phyloP scores from a whole-genome alignment of 2,113 vertebrate genomes.

The Siniperca knerii region DNA sequence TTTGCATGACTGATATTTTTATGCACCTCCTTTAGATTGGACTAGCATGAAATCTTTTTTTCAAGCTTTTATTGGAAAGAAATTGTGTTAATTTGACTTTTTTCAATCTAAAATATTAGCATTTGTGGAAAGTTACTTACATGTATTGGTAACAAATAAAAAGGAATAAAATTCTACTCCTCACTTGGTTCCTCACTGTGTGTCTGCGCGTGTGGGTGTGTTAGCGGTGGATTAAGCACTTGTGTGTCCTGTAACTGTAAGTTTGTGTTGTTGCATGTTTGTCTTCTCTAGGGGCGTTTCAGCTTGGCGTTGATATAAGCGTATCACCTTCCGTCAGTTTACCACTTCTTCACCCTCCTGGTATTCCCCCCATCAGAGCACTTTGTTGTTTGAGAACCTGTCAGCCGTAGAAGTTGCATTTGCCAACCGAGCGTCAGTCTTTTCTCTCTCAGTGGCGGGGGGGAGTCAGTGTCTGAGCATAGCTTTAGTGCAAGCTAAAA shows the following conservation, averaged over 20 bases:
- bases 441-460: background rate
- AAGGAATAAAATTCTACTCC: background rate
- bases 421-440: slow-evolving; percentile 66
- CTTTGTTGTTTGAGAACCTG: slow-evolving; percentile 67
- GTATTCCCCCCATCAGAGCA: slow-evolving; percentile 14
- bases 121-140: background rate
- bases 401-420: slow-evolving; percentile 55
- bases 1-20: slow-evolving; percentile 21
- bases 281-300: slow-evolving; percentile 28
- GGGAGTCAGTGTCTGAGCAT: slow-evolving; percentile 33
- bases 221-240: background rate
- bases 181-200: slow-evolving; percentile 18
- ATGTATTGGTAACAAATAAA: slow-evolving; percentile 50
- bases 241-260: slow-evolving; percentile 12
- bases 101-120: background rate
- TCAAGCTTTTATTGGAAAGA: slow-evolving; percentile 9
- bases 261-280: slow-evolving; percentile 33
- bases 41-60: background rate
- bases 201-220: slow-evolving; percentile 13
- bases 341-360: slow-evolving; percentile 35
- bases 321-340: slow-evolving; percentile 44
- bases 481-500: slow-evolving; percentile 77
- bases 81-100: background rate
- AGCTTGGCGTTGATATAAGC: slow-evolving; percentile 24
- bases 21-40: background rate